Evolutionary conservation across 2,113 vertebrate genomes (phyloP).

Genomic region (Varanus salvator): DNA sequence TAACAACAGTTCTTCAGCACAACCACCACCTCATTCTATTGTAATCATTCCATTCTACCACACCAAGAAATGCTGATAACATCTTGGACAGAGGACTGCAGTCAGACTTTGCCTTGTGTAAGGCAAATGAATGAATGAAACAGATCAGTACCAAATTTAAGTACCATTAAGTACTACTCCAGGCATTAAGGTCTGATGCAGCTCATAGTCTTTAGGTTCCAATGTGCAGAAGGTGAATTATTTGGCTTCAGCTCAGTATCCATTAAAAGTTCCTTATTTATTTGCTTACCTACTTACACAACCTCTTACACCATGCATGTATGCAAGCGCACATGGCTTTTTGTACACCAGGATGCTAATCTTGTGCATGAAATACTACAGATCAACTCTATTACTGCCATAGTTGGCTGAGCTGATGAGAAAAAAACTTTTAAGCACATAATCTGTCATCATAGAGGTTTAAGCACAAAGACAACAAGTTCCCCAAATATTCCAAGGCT

Average conservation of each 20-base stretch:
- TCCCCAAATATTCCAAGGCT: constrained; percentile 28
- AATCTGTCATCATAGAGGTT: constrained; percentile 21
- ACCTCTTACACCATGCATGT: background rate
- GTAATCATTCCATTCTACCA: background rate
- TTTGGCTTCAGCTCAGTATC: background rate
- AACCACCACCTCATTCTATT: background rate
- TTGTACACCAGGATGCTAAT: constrained; percentile 19
- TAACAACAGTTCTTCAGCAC: too few relatives aligned
- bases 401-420: constrained; percentile 5
- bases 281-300: background rate
- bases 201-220: background rate
- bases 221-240: constrained; percentile 1
- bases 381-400: constrained; percentile 41
- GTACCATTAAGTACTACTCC: background rate
- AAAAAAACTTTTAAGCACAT: constrained; percentile 41
- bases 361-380: constrained; percentile 34
- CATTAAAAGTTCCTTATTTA: constrained; percentile 17
- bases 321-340: background rate
- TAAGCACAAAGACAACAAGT: constrained; percentile 7
- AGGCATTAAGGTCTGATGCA: background rate
- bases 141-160: too few relatives aligned
- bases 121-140: too few relatives aligned
- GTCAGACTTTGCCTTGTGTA: too few relatives aligned
- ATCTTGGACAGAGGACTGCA: background rate
- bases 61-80: background rate